These are phyloP conservation scores for Grammomys surdaster DNA, from an alignment of 2,113 vertebrate species.

Conservation along the genomic window DNA sequence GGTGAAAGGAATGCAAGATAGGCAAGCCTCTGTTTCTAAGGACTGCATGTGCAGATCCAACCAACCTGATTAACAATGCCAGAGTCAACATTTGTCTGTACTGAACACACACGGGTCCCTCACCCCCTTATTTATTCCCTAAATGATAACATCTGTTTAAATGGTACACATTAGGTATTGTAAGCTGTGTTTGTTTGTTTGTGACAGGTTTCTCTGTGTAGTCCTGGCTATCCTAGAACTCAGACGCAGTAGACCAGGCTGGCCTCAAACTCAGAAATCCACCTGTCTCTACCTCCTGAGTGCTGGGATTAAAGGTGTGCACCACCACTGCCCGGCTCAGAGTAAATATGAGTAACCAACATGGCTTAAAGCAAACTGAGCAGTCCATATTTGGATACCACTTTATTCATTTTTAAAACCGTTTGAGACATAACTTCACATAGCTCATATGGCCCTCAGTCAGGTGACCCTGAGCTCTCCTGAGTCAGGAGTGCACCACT, in stretches of 20 bases:
- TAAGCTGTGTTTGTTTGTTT: not conserved
- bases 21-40: not conserved
- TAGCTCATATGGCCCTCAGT: not conserved
- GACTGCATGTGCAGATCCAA: not conserved
- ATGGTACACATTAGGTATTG: not conserved
- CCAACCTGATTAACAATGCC: not conserved
- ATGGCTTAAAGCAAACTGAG: not conserved
- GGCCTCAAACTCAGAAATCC: not conserved
- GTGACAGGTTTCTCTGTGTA: not conserved
- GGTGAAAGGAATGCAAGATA: not conserved
- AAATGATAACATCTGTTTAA: not conserved
- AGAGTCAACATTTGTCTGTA: not conserved
- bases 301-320: not conserved
- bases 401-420: not conserved
- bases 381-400: not conserved
- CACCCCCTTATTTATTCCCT: not conserved
- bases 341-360: not conserved
- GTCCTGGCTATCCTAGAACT: not conserved
- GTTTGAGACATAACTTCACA: not conserved
- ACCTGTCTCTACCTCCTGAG: not conserved
- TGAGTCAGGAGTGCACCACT: not conserved
- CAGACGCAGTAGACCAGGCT: not conserved
- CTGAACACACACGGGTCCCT: not conserved
- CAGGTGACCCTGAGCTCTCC: not conserved
- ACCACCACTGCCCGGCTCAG: not conserved